A percentile compares a stretch with the other conserved stretches of the same genome.
These are phyloP conservation scores for Sapajus apella DNA, from an alignment of 2,113 vertebrate genomes.

Conservation along the genomic window DNA sequence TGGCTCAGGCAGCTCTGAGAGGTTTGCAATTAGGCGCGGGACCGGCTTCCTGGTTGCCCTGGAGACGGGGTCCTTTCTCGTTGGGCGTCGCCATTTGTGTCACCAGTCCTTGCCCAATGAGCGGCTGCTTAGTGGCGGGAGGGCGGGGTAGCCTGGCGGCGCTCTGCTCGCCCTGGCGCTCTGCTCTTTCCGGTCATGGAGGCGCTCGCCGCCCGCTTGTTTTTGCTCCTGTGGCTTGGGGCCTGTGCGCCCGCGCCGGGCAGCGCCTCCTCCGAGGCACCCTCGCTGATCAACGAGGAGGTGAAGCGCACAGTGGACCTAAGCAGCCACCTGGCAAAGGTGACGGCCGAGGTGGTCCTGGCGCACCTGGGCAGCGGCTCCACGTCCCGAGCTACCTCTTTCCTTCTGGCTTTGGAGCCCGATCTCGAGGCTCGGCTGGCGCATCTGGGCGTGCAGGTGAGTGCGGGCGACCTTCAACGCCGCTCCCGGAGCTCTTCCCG, in stretches of 20 bases:
- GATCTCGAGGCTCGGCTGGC: constrained; percentile 91
- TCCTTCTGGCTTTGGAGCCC: constrained; percentile 91
- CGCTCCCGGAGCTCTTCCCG: not conserved
- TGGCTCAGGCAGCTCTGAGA: too few relatives aligned
- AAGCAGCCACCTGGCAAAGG: constrained; percentile 94
- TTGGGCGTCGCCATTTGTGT: constrained; percentile 77
- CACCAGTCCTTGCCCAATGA: constrained; percentile 29
- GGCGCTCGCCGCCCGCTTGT: constrained; percentile 58
- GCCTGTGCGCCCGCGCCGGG: constrained; percentile 50
- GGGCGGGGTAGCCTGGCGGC: constrained; percentile 43
- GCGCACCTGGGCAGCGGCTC: constrained; percentile 84
- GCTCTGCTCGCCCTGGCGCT: not conserved
- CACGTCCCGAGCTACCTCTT: constrained; percentile 83
- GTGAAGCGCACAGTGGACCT: constrained; percentile 94
- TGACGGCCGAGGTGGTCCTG: constrained; percentile 91
- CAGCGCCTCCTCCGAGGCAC: constrained; percentile 55
- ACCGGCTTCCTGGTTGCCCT: not conserved
- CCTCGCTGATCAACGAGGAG: constrained; percentile 91
- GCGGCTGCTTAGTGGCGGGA: constrained; percentile 69
- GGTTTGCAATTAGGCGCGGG: not conserved
- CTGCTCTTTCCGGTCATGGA: constrained; percentile 77
- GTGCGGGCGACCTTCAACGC: not conserved
- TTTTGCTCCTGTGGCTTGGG: constrained; percentile 69
- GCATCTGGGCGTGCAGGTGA: constrained; percentile 93
- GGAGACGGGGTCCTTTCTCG: constrained; percentile 40